These are phyloP conservation scores for Drosophila kambysellisi DNA, from an alignment of 2,888 invertebrate species.

Conservation along the genomic window DNA sequence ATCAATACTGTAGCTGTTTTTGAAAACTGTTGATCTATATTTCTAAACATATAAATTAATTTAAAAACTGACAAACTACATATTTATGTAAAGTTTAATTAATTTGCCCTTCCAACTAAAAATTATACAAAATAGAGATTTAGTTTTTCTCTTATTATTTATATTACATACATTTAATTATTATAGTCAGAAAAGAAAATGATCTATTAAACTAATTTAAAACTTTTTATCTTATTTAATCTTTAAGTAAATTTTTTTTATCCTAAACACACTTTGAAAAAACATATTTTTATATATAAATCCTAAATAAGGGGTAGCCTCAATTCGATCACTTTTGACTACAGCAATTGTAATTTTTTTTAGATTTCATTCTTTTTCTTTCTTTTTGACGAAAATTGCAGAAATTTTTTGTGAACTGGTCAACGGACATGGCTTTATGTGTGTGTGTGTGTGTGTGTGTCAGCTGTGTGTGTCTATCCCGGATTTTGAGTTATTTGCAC, in stretches of 20 bases:
- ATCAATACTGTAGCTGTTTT: not conserved
- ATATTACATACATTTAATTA: not conserved
- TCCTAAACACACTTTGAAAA: not conserved
- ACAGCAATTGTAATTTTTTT: slow-evolving; percentile 4
- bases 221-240: too few species aligned
- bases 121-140: not conserved
- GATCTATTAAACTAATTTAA: not conserved
- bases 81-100: not conserved
- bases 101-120: not conserved
- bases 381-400: slow-evolving; percentile 32
- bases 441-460: slow-evolving; percentile 23
- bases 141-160: not conserved
- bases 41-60: not conserved
- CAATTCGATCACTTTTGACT: not conserved
- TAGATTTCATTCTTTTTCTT: not conserved
- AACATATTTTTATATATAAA: not conserved
- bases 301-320: slow-evolving; percentile 4
- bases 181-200: not conserved
- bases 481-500: slow-evolving; percentile 74
- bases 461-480: slow-evolving; percentile 49
- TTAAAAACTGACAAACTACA: not conserved
- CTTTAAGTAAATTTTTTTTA: too few species aligned
- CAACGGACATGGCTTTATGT: slow-evolving; percentile 58
- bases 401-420: slow-evolving; percentile 50
- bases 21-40: not conserved